Evolutionary conservation across 2,797 vertebrate genomes (phyloP), one percentile per base, ranked within the genome.

Genomic region (Neostethus bicornis): DNA sequence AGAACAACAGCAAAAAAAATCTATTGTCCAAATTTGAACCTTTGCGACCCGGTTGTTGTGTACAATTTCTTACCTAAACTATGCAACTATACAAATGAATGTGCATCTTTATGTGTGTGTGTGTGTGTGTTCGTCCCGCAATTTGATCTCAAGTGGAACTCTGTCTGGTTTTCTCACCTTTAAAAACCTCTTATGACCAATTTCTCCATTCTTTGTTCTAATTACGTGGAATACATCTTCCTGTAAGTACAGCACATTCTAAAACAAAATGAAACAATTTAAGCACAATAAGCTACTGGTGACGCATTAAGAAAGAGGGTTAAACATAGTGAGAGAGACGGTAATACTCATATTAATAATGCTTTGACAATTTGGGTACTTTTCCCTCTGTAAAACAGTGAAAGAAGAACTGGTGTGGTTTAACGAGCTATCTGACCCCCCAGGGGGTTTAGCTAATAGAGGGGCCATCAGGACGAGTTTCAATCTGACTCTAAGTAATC

Each of bases 381-480:
- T 66, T 56, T 51, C 11, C 32, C 1, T 56, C 21, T 25, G 54
- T 39, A 32, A 5, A 57, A 29, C 23, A 48, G 21, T 42, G 19
- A 42, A 41, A 2, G 41, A 69, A 25, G 12, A 12, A 14, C 20
- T 50, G 1, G 7, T 60, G 63, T 54, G 58, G 61, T 71, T 47
- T 44, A 31, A 73, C 44, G 4, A 42, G 50, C 73, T 58, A 69
- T 70, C 51, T 61, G 34, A 8, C 34, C 11, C 16, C 35, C 1
- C 1, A 25, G n/a, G 63, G 65, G 51, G 34, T 39, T 4, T 34
- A 20, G n/a, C 75, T 13, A 37, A 77, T 66, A 44, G 24, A 63
- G 26, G 59, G 66, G 45, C 38, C 61, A 54, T 56, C 23, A 44
- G 35, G 21, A 28, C 16, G 31, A 44, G 67, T 77, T 69, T 75